phyloP scores from a whole-genome alignment of 2,797 vertebrate species.

The Gymnothorax reevesii region DNA sequence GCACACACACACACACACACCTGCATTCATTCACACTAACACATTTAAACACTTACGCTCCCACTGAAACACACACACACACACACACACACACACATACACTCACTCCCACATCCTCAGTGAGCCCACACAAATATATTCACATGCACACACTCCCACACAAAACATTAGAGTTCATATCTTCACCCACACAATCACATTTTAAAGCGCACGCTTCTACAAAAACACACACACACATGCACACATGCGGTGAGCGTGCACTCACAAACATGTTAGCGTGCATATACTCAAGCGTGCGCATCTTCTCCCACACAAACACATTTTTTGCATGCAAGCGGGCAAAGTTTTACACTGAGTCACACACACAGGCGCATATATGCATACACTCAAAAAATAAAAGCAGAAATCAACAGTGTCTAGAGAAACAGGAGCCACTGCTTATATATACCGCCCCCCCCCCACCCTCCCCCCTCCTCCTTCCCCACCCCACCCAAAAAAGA shows the following conservation, averaged over 20 bases:
- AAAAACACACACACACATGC: neutral
- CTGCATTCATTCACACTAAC: neutral
- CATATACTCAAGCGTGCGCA: too few species aligned
- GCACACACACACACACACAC: neutral
- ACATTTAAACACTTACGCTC: neutral
- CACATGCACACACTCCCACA: neutral
- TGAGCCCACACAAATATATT: neutral
- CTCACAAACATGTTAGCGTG: too few species aligned
- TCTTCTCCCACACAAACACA: too few species aligned
- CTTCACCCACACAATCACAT: neutral
- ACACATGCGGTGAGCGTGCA: neutral
- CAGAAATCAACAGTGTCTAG: neutral
- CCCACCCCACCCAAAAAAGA: neutral
- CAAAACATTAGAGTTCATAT: neutral
- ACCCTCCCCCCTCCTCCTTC: too few species aligned
- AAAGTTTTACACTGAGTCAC: neutral
- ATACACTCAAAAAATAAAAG: constrained; percentile 16
- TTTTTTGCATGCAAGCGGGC: too few species aligned
- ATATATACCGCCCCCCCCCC: neutral
- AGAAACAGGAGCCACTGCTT: neutral
- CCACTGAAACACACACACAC: neutral
- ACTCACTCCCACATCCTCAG: neutral
- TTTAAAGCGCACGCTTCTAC: neutral
- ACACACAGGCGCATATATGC: neutral
- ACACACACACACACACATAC: neutral